Base-by-base conservation (phyloP, 2,797 vertebrate genomes). In the Spheniscus humboldti region DNA sequence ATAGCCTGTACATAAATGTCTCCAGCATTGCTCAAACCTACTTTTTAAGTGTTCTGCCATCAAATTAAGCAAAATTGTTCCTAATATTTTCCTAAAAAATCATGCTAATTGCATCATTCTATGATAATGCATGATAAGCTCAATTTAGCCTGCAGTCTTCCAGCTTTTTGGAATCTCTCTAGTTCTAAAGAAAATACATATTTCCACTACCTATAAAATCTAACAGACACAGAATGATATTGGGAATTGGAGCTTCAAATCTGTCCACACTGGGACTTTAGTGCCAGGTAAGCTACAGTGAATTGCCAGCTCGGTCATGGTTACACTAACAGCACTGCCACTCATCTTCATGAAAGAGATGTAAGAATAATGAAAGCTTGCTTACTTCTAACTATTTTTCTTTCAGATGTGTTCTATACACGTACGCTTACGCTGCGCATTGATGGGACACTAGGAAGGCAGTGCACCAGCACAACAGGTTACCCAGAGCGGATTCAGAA, bases 211-310 rank as follows among this genome's bases (percentile, higher is more conserved):
- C n/a, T 66, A 30, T n/a, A 55, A 91, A 90, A 85, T 31, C 10
- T 7, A 66, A 67, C 27, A 50, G 43, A 41, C 67, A 39, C 25
- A 75, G 56, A 91, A 74, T 5, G 11, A 37, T 56, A 31, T 3
- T 20, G 33, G 17, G 39, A 77, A 37, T 1, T 28, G 60, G 19
- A 75, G 18, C 22, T 78, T 74, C 43, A 82, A 39, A 57, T 12
- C 18, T 1, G 2, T 48, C 35, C 10, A 4, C 0, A 0, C 27
- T n/a, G 6, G 0, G 24, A 62, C 73, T 45, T 19, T 4, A 53
- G 48, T 10, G 28, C 19, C 55, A 74, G 56, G 43, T 12, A 53
- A 39, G n/a, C 43, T 19, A 11, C 59, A 67, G 43, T 3, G 15
- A 62, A 48, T 2, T 52, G 28, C n/a, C 67, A 85, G 50, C 35